Evolutionary conservation across 1,140 invertebrate species (phyloP).

Genomic region (Mylabris phalerata): DNA sequence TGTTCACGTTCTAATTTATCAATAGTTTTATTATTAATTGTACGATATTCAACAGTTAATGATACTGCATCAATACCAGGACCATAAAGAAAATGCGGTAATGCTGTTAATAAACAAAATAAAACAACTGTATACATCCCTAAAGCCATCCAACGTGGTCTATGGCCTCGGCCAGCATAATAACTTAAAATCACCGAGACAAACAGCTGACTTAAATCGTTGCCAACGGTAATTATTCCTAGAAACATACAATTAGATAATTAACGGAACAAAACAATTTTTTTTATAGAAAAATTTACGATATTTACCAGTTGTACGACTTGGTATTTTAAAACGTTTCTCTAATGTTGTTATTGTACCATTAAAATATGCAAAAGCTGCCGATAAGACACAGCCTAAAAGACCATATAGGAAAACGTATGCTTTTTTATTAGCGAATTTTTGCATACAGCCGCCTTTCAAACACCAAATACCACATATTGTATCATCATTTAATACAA

Average conservation of each 20-base stretch:
- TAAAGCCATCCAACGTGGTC: slow-evolving; percentile 64
- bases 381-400: slow-evolving; percentile 65
- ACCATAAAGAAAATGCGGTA: slow-evolving; percentile 69
- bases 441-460: slow-evolving; percentile 51
- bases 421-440: slow-evolving; percentile 67
- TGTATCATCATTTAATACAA: slow-evolving; percentile 46
- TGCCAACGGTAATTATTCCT: slow-evolving; percentile 66
- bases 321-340: slow-evolving; percentile 73
- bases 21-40: slow-evolving; percentile 39
- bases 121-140: slow-evolving; percentile 62
- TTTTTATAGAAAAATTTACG: not conserved
- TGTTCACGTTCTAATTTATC: slow-evolving; percentile 38
- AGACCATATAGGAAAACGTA: slow-evolving; percentile 68
- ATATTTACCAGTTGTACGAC: slow-evolving; percentile 59
- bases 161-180: slow-evolving; percentile 59
- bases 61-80: slow-evolving; percentile 60
- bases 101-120: slow-evolving; percentile 61
- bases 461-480: slow-evolving; percentile 57
- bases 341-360: slow-evolving; percentile 74
- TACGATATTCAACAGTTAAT: slow-evolving; percentile 56
- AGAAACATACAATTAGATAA: slow-evolving; percentile 14
- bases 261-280: not conserved
- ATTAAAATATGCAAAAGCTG: slow-evolving; percentile 69
- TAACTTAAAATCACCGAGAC: slow-evolving; percentile 57
- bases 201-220: slow-evolving; percentile 56